These are phyloP conservation scores for Dynastes tityus DNA, from an alignment of 2,888 invertebrate genomes.

Conservation along the genomic window DNA sequence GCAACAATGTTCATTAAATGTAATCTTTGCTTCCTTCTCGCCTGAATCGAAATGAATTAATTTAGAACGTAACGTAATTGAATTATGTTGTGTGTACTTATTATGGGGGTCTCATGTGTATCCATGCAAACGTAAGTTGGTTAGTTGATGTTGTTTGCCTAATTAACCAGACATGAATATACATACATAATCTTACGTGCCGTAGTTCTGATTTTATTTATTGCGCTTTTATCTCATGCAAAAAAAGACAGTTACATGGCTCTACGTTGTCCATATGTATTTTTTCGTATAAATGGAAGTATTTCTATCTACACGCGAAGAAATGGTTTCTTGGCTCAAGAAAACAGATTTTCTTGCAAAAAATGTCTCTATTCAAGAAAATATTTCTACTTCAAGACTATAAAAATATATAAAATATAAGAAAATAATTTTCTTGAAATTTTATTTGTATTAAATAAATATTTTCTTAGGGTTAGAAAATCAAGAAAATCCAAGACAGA, in stretches of 20 bases:
- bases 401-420: too few species aligned
- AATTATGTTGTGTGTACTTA: constrained; percentile 8
- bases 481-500: too few species aligned
- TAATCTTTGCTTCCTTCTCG: background rate
- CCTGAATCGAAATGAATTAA: constrained; percentile 11
- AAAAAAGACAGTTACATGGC: background rate
- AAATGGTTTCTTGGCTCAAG: too few species aligned
- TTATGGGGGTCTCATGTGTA: background rate
- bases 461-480: too few species aligned
- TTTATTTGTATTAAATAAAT: too few species aligned
- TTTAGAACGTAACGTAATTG: constrained; percentile 22
- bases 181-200: background rate
- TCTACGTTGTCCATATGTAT: too few species aligned
- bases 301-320: too few species aligned
- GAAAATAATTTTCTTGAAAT: too few species aligned
- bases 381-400: too few species aligned
- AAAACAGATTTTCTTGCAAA: too few species aligned
- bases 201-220: background rate
- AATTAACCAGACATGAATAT: background rate
- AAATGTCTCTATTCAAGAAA: too few species aligned
- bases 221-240: background rate
- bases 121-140: background rate
- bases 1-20: background rate
- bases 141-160: background rate
- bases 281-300: too few species aligned